A percentile compares a stretch with the other conserved stretches of the same genome.
phyloP scores from a whole-genome alignment of 1,140 invertebrate genomes.

The Drosophila albomicans region DNA sequence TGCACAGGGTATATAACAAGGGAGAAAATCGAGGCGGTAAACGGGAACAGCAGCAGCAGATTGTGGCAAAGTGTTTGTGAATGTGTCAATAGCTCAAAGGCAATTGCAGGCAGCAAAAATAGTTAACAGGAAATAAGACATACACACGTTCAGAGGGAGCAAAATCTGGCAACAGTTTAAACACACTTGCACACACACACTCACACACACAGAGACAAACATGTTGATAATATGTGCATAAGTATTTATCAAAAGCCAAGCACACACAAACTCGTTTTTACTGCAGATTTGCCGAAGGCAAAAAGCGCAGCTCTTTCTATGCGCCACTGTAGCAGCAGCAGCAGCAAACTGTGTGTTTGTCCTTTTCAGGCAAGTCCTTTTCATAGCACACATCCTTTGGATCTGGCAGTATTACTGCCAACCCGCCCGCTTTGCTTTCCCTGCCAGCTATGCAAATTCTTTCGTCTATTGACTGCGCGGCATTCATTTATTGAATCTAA shows the following conservation, averaged over 20 bases:
- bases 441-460: conserved; percentile 26
- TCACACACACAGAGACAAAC: conserved; percentile 22
- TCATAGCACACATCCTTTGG: conserved; percentile 8
- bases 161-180: conserved; percentile 41
- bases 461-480: conserved; percentile 14
- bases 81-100: conserved; percentile 72
- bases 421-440: not conserved
- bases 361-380: conserved; percentile 28
- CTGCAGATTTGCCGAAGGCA: conserved; percentile 23
- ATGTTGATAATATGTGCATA: conserved; percentile 73
- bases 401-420: too few species aligned
- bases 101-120: conserved; percentile 54
- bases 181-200: not conserved
- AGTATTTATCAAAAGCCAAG: conserved; percentile 64
- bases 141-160: not conserved
- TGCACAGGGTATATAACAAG: not conserved
- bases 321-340: not conserved
- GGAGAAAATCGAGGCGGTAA: not conserved
- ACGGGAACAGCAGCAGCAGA: conserved; percentile 41
- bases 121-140: conserved; percentile 37
- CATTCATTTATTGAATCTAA: conserved; percentile 49
- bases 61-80: conserved; percentile 70
- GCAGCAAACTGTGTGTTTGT: not conserved
- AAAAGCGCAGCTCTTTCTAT: conserved; percentile 30
- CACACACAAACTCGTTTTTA: conserved; percentile 7